A percentile compares a stretch with the other conserved stretches of the same genome.
Conservation (phyloP, 2,888 invertebrate genomes). For the Lepetodrilus schrolli region DNA sequence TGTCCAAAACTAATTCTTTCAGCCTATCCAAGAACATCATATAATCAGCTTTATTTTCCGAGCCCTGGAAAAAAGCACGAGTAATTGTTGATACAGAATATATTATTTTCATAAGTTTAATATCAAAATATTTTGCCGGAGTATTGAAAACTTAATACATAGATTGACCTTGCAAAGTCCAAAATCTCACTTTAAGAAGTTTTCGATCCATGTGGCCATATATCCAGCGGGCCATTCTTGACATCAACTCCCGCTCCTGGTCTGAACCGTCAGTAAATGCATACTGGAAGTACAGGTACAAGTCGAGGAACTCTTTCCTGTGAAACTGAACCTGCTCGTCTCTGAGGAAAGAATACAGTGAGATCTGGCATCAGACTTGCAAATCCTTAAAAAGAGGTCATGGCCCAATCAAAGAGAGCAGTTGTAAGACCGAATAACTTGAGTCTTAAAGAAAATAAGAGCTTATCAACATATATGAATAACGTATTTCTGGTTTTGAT, state of each 20-base stretch:
- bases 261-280: slow-evolving; percentile 27
- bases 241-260: slow-evolving; percentile 18
- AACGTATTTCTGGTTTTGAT: too few species aligned
- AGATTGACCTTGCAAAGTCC: too few species aligned
- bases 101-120: too few species aligned
- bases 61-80: not conserved
- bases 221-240: not conserved
- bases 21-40: not conserved
- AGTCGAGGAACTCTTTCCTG: slow-evolving; percentile 36
- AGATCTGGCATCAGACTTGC: too few species aligned
- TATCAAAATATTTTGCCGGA: too few species aligned
- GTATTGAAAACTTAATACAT: too few species aligned
- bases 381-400: too few species aligned
- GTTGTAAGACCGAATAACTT: too few species aligned
- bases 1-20: not conserved
- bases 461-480: too few species aligned
- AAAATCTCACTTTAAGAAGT: not conserved
- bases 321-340: slow-evolving; percentile 26
- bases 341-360: not conserved
- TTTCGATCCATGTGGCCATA: not conserved
- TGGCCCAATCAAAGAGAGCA: too few species aligned
- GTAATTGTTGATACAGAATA: not conserved
- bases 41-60: not conserved
- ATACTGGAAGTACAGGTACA: slow-evolving; percentile 34
- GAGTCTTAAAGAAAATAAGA: too few species aligned